Base-by-base conservation (phyloP, 2,797 vertebrate species). In the Otolemur crassicaudatus region DNA sequence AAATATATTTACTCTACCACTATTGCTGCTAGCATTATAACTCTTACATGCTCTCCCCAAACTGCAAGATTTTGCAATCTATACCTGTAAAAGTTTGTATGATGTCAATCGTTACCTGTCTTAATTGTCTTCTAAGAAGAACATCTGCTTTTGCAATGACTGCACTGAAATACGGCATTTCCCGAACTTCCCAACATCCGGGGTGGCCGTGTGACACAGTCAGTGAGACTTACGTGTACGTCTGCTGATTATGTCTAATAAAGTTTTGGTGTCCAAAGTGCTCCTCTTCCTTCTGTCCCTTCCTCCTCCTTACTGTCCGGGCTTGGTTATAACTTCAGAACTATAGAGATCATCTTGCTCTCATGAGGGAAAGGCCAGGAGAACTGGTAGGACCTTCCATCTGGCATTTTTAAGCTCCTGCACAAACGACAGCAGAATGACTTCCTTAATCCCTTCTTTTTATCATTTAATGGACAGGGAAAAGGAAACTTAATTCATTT, bases 221-320 rank as follows among this genome's bases (percentile, higher is more conserved):
- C 10, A 87, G 12, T 63, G 46, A 94, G 58, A 95, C 29, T 31
- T 31, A 61, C 90, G n/a, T 69, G 0, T 65, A 34, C 58, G 23
- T 77, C 40, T 92, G 34, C 53, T 82, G 46, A 82, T 85, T 79
- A 20, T 92, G 81, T 95, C 58, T 77, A 77, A 43, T 29, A 56
- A 29, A n/a, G n/a, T 56, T 89, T 90, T 90, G 27, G 31, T 87
- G 90, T n/a, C 58, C 29, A 46, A 80, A 40, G 11, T 79, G 29
- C 27, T 82, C 1, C 63, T 58, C 40, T 87, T 81, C 27, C 82
- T 93, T 73, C 29, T 65, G 6, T 86, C 23, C 8, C 13, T 65
- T 92, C 8, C 7, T 91, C 7, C 6, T 91, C 27, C 34, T 94
- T 81, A 65, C 31, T 67, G 1, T 19, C 29, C 86, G 56, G 69